Evolutionary conservation across 2,113 vertebrate genomes (phyloP), one percentile per base, ranked within the genome.

Genomic region (Camelus dromedarius): DNA sequence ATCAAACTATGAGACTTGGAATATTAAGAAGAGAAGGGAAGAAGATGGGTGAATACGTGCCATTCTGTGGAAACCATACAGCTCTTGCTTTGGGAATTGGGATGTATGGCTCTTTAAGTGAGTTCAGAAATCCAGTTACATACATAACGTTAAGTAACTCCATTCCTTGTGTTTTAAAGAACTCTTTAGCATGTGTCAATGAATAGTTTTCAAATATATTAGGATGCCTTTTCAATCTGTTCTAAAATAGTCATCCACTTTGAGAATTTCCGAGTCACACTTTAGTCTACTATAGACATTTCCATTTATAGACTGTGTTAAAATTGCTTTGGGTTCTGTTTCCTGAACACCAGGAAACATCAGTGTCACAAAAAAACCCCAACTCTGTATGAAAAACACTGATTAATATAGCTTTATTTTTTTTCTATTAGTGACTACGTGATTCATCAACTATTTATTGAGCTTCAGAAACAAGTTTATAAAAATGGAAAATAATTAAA

Each of bases 401-500:
- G 93, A 66, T 90, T 87, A 93, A 83, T 87, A 89, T 32, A 87
- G 32, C 4, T 35, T 35, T 35, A 35, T 67, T 46, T 50, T 46
- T 73, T 16, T 9, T 24, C 12, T 85, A 62, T 82, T 92, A 95
- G 76, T 62, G 96, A 77, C 76, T 75, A 60, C 90, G 28, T 77
- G 32, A 95, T 97, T 88, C 69, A 94, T 86, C 89, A 97, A 81
- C 85, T 69, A 88, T 90, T 96, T 89, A 95, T 64, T 96, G 80
- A 76, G 50, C 73, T 91, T 95, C 80, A 50, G 87, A 79, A 79
- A 79, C 30, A 91, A 91, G 72, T 96, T 96, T 26, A 96, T 91
- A 90, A 79, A 97, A 93, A 28, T 96, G 69, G 95, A 96, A 93
- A 85, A 95, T 35, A 96, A 85, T 58, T 97, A 98, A 97, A 91